Base-by-base conservation (phyloP, 2,113 vertebrate species). In the Dendropsophus ebraccatus region DNA sequence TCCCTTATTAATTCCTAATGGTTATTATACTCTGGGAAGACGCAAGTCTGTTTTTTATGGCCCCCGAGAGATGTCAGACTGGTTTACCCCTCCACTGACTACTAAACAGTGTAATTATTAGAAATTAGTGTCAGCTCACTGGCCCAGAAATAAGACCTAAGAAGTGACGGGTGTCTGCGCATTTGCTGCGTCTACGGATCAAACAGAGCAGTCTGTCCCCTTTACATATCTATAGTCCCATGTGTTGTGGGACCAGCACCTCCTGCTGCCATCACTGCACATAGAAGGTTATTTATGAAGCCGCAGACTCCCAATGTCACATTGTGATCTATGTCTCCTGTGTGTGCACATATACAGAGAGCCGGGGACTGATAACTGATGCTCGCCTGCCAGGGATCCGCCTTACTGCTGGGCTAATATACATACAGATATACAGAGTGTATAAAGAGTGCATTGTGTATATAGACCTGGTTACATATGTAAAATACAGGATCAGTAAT, bases 111-210 rank as follows among this genome's bases (percentile, higher is more conserved):
- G 73, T 75, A 75, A 75, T 75, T 75, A 75, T 75, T 75, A 75
- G 25, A 75, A 50, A 75, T 75, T 75, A 83, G 81, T 82, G 41
- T 58, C 76, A 35, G 49, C 11, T 58, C 76, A 79, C 76, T 58
- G 52, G 76, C 8, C 7, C 12, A 28, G 37, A 58, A 58, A 14
- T 19, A 35, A 58, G 54, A 54, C 49, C n/a, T 37, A 30, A 54
- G 76, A 35, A 79, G 32, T 79, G 52, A 50, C 13, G n/a, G 72
- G 73, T 30, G 45, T 75, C 23, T 19, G 41, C 37, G n/a, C 11
- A 14, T 25, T n/a, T 19, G 10, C 35, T 41, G 70, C 70, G 45
- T 5, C 2, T 10, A n/a, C 5, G 13, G 73, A 50, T 30, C 47
- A 50, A 28, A 19, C 47, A 6, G 12, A 30, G 45, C 47, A 50